Conservation (phyloP, 2,888 invertebrate species). For the Andrena trimmerana region DNA sequence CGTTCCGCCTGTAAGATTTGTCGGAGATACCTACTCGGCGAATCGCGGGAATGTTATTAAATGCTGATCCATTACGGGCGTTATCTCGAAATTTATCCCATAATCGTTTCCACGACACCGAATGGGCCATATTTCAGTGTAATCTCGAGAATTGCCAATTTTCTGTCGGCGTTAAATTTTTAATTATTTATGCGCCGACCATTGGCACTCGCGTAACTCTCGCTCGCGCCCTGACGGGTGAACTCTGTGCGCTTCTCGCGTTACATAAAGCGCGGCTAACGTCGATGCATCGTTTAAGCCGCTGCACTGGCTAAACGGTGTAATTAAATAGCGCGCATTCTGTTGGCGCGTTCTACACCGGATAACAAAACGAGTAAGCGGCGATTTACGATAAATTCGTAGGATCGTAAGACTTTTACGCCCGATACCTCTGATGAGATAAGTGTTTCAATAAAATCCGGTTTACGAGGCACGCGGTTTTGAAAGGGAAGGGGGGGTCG, state of each 20-base stretch:
- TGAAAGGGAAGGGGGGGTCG: constrained; percentile 35
- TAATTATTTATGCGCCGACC: constrained; percentile 28
- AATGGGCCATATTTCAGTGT: neutral
- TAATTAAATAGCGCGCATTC: constrained; percentile 30
- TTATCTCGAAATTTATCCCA: constrained; percentile 7
- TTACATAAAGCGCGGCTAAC: neutral
- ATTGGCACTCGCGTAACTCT: neutral
- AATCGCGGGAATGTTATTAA: neutral
- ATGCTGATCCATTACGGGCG: constrained; percentile 1
- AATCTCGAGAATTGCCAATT: constrained; percentile 16
- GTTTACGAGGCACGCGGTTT: constrained; percentile 69
- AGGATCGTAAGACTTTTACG: constrained; percentile 70
- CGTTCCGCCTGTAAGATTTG: neutral
- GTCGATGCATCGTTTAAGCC: neutral
- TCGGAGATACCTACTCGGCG: neutral
- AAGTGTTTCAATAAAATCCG: constrained; percentile 78
- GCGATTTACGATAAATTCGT: constrained; percentile 65
- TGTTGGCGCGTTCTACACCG: constrained; percentile 15
- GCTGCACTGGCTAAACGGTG: neutral
- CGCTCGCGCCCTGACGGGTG: neutral
- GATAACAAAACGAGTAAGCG: constrained; percentile 36
- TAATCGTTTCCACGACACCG: constrained; percentile 18
- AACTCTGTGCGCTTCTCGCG: constrained; percentile 5
- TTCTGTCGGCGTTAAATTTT: constrained; percentile 17
- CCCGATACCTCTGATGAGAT: constrained; percentile 70